Conservation (phyloP, 2,113 vertebrate genomes). For the Sprattus sprattus region DNA sequence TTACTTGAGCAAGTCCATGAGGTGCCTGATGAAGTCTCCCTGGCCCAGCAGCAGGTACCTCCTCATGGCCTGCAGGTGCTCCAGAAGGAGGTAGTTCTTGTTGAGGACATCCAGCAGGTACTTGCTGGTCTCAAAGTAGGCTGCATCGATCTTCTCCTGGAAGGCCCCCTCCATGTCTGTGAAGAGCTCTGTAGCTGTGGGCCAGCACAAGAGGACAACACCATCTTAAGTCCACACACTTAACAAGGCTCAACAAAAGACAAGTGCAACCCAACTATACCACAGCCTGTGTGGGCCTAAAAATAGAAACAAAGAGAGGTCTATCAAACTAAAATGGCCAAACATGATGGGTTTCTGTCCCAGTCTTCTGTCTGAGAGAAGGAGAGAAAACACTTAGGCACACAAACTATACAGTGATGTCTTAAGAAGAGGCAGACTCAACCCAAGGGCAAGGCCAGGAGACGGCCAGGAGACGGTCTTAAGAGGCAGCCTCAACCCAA, state of each 20-base stretch:
- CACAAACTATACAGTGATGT: too few relatives aligned
- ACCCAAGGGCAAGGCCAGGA: too few relatives aligned
- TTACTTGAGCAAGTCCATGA: conserved; percentile 98
- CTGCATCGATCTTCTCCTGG: conserved; percentile 93
- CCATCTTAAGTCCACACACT: background rate
- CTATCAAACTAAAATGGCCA: background rate
- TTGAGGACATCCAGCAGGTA: conserved; percentile 92
- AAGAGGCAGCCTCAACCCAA: too few relatives aligned
- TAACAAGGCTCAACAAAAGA: background rate
- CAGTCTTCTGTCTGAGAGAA: background rate
- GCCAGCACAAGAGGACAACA: background rate
- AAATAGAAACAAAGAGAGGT: background rate
- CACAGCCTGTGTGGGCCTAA: background rate
- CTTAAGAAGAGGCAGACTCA: too few relatives aligned
- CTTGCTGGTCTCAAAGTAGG: conserved; percentile 96
- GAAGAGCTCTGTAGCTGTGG: conserved; percentile 85
- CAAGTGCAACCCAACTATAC: background rate
- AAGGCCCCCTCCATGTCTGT: conserved; percentile 93
- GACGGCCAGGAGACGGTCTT: too few relatives aligned
- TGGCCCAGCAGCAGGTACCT: conserved; percentile 96
- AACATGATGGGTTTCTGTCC: background rate
- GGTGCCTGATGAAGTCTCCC: conserved; percentile 95
- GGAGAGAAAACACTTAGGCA: too few relatives aligned
- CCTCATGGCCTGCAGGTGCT: conserved; percentile 95
- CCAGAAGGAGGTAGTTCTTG: conserved; percentile 90